Evolutionary conservation across 2,797 vertebrate genomes (phyloP), one percentile per base, ranked within the genome.

Genomic region (Coregonus sp.): DNA sequence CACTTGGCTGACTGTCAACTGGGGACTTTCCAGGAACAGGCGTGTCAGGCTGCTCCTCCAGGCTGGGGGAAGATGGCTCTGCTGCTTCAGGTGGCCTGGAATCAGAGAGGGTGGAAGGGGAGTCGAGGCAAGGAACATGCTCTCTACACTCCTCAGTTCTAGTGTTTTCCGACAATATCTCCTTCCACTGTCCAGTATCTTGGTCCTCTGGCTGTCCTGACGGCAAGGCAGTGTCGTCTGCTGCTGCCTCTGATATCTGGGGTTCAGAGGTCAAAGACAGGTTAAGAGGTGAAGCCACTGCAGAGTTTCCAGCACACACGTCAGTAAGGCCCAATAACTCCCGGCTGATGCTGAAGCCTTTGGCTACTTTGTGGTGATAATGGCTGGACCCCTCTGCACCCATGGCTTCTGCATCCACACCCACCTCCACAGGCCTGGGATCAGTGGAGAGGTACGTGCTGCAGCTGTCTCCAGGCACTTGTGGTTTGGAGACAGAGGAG

Each of bases 221-320:
- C 16, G 20, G 56, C 56, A 80, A 79, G 15, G 59, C 54, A 33
- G 16, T 33, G 40, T 71, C 31, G 20, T 29, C 9, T 20, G 5
- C 14, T 5, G 80, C 15, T 11, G 40, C n/a, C n/a, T 59, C 16
- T 1, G 33, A 78, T 80, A 69, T 7, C 5, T 11, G 15, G 59
- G 29, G 52, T 67, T 56, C 73, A 4, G 84, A 75, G 25, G 82
- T 63, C 18, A 89, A 29, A 18, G 86, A 80, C 5, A 84, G 81
- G 80, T 86, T 76, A 50, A 70, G 33, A 5, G 31, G 31, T 6
- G 18, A 66, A 66, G 89, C 78, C 65, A 79, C 77, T 77, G 89
- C 20, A 75, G 80, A 82, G 74, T 89, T 86, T 12, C 20, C 84
- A 54, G 75, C 47, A 47, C 80, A 83, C 31, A 85, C 75, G 0